Evolutionary conservation across 2,888 invertebrate genomes (phyloP), one percentile per base, ranked within the genome.

Genomic region (Xestia ashworthii): DNA sequence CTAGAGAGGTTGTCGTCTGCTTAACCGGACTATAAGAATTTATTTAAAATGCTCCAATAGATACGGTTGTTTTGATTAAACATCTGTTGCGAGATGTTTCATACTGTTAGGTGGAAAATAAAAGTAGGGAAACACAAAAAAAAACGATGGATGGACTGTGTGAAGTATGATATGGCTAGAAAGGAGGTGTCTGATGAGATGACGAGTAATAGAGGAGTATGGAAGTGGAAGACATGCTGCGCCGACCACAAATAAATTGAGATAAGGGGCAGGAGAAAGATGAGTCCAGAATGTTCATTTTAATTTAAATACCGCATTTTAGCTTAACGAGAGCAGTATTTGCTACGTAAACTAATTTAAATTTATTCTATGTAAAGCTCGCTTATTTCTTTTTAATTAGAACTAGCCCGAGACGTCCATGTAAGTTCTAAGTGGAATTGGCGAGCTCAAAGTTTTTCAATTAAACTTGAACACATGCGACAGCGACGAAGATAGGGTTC

Each of bases 381-480:
- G 9, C 44, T 53, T 3, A 8, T 64, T 73, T 58, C 0, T 60
- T 74, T n/a, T 60, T 71, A 74, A 78, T 74, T 74, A 83, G 16
- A 79, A 64, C 71, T 77, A 67, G 16, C 44, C 16, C 12, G 5
- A 71, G 25, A 68, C 32, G 38, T 14, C 46, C n/a, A 44, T 62
- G 38, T 64, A 75, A 81, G 67, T 81, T 74, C 55, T 53, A 75
- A 78, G 67, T 77, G 71, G 55, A 53, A 82, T 60, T 71, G 78
- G 58, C 32, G 58, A 53, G 74, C 55, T 71, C 14, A 48, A 82
- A 78, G 74, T 84, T 77, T 81, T 81, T 73, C 46, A 82, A 84
- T 84, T 84, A 77, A 81, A 84, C 70, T 84, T 79, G 44, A 50
- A 62, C 60, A 50, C 48, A 71, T 38, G 71, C 65, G 55, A 53